Evolutionary conservation across 92 coral and sea anemone species (phyloP), one percentile per base, ranked within the genome.

Genomic region (Pocillopora meandrina): DNA sequence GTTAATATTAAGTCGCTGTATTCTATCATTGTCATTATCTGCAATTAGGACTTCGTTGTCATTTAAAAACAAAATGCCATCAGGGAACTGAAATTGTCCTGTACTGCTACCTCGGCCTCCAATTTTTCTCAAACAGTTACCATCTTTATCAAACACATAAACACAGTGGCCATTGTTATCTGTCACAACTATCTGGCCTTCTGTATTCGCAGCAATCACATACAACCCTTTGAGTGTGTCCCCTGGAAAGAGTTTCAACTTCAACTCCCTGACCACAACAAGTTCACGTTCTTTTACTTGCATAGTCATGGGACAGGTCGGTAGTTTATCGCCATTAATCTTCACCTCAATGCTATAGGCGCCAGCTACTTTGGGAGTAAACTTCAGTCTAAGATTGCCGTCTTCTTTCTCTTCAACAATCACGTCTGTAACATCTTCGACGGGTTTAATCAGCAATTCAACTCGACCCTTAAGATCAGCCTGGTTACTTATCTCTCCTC

Each of bases 251-350:
- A 68, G 12, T 12, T 68, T 68, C 2, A 31, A 68, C 19, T 34
- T 19, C 73, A 68, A 36, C 74, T 70, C 23, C 1, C 55, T 23
- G 55, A 34, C 56, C 10, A 70, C 74, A 70, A 70, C 56, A 70
- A 70, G 74, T 36, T 70, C 56, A 36, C 74, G 56, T 17, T 70
- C 56, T 70, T 70, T 70, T 20, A 70, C 74, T 13, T 70, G 74
- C 74, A 70, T 0, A 5, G 74, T 17, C 0, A 70, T 33, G 10
- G 74, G 74, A 36, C 74, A 70, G 56, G 74, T 70, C 10, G 74
- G 74, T 34, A 70, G 74, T 70, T 70, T 70, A 16, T 70, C 56
- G 23, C 56, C 74, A 36, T 70, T 70, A 20, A 70, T 70, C 74
- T 16, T 70, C 56, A 70, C 74, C 33, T 70, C 21, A 33, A 70